These are phyloP conservation scores for Monochamus alternatus DNA, from an alignment of 2,888 invertebrate genomes.

Conservation along the genomic window DNA sequence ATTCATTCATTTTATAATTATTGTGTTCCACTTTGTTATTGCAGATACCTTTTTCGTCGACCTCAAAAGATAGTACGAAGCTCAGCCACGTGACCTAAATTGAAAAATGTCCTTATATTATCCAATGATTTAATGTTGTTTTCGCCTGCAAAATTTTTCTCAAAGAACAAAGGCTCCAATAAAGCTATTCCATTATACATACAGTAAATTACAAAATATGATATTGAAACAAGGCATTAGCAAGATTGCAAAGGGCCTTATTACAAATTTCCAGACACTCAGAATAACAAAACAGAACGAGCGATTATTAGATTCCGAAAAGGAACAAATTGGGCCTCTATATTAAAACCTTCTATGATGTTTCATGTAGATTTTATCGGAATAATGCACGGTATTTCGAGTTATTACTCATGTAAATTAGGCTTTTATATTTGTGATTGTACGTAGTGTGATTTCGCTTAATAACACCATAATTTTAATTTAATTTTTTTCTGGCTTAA, in stretches of 20 bases:
- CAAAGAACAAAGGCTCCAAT: slow-evolving; percentile 14
- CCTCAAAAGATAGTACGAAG: neutral
- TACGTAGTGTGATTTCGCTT: slow-evolving; percentile 66
- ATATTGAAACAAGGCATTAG: slow-evolving; percentile 34
- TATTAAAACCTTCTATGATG: slow-evolving; percentile 45
- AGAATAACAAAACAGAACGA: slow-evolving; percentile 24
- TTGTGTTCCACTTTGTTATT: neutral
- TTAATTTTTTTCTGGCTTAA: slow-evolving; percentile 41
- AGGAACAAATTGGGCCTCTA: slow-evolving; percentile 45
- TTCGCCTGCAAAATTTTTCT: slow-evolving; percentile 10
- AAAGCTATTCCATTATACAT: slow-evolving; percentile 24
- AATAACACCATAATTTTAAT: slow-evolving; percentile 64
- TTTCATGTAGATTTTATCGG: slow-evolving; percentile 67
- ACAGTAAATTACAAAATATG: slow-evolving; percentile 29
- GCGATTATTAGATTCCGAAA: slow-evolving; percentile 31
- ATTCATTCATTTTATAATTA: too few relatives aligned
- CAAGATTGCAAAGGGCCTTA: slow-evolving; percentile 24
- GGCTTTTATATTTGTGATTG: slow-evolving; percentile 67
- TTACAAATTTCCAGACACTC: slow-evolving; percentile 32
- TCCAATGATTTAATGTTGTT: slow-evolving; percentile 18
- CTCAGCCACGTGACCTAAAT: neutral
- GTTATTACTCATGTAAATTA: slow-evolving; percentile 70
- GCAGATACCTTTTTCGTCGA: neutral
- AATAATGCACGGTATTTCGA: slow-evolving; percentile 67
- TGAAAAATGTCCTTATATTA: slow-evolving; percentile 17